phyloP scores from a whole-genome alignment of 2,797 vertebrate species.

The Protosalanx chinensis region DNA sequence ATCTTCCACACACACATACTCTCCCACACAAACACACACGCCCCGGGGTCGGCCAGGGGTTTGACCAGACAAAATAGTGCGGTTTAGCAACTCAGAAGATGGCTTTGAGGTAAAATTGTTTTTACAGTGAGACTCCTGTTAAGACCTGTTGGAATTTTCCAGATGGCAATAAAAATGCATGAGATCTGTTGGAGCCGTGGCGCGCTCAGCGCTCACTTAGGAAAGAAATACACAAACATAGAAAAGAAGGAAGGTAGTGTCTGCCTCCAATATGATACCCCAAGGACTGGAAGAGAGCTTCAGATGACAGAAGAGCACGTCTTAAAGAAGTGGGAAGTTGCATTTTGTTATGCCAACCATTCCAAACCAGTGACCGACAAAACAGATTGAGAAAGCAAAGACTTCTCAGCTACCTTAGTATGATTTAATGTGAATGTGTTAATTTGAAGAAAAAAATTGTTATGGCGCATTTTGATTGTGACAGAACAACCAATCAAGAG shows the following conservation, averaged over 20 bases:
- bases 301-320: constrained; percentile 58
- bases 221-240: constrained; percentile 68
- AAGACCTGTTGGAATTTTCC: constrained; percentile 73
- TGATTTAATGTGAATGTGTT: too few relatives aligned
- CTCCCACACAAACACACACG: constrained; percentile 24
- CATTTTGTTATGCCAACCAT: constrained; percentile 57
- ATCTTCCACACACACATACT: background rate
- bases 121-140: constrained; percentile 63
- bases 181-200: constrained; percentile 63
- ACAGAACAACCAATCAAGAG: too few relatives aligned
- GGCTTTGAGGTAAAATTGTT: constrained; percentile 57
- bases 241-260: constrained; percentile 52
- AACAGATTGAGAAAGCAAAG: constrained; percentile 36
- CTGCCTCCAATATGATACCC: constrained; percentile 60
- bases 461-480: too few relatives aligned
- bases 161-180: constrained; percentile 76
- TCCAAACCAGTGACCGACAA: constrained; percentile 51
- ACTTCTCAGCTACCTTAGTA: background rate
- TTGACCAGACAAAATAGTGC: constrained; percentile 60
- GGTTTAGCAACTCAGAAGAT: constrained; percentile 50
- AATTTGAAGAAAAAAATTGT: too few relatives aligned
- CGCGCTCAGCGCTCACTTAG: constrained; percentile 63
- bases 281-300: constrained; percentile 60
- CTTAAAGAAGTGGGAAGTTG: constrained; percentile 54
- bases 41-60: constrained; percentile 27